Evolutionary conservation across 2,797 vertebrate species (phyloP).

Genomic region (Hydrolagus colliei): DNA sequence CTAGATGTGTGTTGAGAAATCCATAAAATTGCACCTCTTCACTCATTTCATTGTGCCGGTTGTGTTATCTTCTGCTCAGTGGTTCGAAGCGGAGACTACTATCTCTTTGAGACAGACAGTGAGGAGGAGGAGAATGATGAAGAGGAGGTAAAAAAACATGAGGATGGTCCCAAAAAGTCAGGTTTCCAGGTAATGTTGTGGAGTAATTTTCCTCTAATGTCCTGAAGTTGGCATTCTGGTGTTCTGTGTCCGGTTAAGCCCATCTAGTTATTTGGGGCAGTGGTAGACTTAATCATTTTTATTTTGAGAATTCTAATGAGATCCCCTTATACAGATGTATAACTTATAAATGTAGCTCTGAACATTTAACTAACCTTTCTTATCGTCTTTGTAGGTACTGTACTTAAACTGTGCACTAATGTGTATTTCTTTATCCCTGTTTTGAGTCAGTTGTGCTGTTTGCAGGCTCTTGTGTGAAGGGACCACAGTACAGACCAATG

Average conservation of each 20-base stretch:
- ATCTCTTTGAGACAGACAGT: constrained; percentile 98
- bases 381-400: background rate
- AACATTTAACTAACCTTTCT: background rate
- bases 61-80: constrained; percentile 61
- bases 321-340: no score
- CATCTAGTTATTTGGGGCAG: background rate
- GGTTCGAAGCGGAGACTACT: constrained; percentile 99
- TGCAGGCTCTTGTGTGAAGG: background rate
- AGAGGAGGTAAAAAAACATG: constrained; percentile 67
- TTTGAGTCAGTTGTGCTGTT: background rate
- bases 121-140: constrained; percentile 96
- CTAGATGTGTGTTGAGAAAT: background rate
- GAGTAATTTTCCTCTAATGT: background rate
- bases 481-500: no score
- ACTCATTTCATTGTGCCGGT: background rate
- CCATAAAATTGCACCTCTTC: background rate
- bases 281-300: no score
- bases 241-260: background rate
- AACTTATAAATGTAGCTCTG: background rate
- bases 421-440: background rate
- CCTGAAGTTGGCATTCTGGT: no score
- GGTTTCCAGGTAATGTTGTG: constrained; percentile 70
- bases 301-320: no score
- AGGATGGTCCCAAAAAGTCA: constrained; percentile 75
- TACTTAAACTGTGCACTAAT: background rate